A percentile compares a stretch with the other conserved stretches of the same genome.
These are phyloP conservation scores for Mus spicilegus DNA, from an alignment of 2,113 vertebrate genomes.

Conservation along the genomic window DNA sequence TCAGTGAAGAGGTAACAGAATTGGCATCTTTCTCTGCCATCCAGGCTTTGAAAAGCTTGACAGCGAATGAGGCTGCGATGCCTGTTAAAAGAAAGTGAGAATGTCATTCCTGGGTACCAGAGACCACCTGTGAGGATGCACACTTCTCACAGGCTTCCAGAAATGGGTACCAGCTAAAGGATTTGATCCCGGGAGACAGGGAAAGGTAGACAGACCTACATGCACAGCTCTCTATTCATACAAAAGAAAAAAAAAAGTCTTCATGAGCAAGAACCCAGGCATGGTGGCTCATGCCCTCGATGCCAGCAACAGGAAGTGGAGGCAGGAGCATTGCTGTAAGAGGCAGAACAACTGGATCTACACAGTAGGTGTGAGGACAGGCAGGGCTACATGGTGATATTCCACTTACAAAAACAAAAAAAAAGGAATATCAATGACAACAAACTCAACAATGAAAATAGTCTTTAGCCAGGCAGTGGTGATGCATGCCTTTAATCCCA, in stretches of 20 bases:
- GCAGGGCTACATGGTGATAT: background rate
- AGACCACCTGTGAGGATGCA: background rate
- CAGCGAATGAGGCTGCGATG: conserved; percentile 94
- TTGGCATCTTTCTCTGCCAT: conserved; percentile 96
- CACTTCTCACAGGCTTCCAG: background rate
- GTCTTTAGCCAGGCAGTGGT: no score
- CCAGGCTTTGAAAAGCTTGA: conserved; percentile 97
- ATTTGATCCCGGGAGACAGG: background rate
- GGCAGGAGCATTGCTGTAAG: background rate
- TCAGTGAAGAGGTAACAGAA: conserved; percentile 93
- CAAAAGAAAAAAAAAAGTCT: background rate
- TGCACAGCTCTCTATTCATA: background rate
- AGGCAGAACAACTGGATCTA: background rate
- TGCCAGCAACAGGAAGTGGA: background rate
- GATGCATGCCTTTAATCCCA: background rate
- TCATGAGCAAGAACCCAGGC: background rate
- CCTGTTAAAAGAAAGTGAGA: conserved; percentile 84
- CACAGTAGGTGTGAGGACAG: background rate
- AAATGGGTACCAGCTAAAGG: background rate
- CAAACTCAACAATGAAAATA: background rate
- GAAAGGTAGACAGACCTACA: background rate
- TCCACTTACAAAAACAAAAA: background rate
- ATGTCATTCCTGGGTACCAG: background rate
- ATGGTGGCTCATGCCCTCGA: background rate
- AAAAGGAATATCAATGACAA: background rate